A percentile compares a stretch with the other conserved stretches of the same genome.
phyloP scores from a whole-genome alignment of 2,797 vertebrate genomes.

The Schizopygopsis pylzovi region DNA sequence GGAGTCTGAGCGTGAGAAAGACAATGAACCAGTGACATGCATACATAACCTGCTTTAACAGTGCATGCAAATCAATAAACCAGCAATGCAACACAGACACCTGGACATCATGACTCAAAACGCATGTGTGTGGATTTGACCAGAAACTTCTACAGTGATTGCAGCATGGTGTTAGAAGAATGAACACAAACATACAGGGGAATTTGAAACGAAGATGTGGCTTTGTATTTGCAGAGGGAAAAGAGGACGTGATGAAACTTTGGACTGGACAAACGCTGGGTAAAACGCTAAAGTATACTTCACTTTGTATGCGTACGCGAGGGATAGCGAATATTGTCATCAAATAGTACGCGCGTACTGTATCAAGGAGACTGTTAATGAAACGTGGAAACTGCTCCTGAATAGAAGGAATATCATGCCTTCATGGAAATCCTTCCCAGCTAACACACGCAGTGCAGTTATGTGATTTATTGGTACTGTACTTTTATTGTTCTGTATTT shows the following conservation, averaged over 20 bases:
- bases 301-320: too few species aligned
- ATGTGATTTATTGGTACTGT: too few species aligned
- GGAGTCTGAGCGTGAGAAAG: constrained; percentile 2
- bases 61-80: neutral
- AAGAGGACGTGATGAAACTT: neutral
- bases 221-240: neutral
- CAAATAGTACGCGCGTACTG: too few species aligned
- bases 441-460: too few species aligned
- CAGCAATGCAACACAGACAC: neutral
- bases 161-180: neutral
- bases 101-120: neutral
- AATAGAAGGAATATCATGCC: too few species aligned
- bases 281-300: too few species aligned
- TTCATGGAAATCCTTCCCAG: too few species aligned
- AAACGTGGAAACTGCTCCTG: too few species aligned
- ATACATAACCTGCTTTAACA: neutral
- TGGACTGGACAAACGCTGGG: neutral
- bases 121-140: neutral
- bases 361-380: too few species aligned
- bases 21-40: neutral
- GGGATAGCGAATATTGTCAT: too few species aligned
- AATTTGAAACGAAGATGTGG: neutral
- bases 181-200: neutral
- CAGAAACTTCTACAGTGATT: neutral
- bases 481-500: too few species aligned